Conservation (phyloP, 2,888 invertebrate genomes). For the Drosophila conformis region DNA sequence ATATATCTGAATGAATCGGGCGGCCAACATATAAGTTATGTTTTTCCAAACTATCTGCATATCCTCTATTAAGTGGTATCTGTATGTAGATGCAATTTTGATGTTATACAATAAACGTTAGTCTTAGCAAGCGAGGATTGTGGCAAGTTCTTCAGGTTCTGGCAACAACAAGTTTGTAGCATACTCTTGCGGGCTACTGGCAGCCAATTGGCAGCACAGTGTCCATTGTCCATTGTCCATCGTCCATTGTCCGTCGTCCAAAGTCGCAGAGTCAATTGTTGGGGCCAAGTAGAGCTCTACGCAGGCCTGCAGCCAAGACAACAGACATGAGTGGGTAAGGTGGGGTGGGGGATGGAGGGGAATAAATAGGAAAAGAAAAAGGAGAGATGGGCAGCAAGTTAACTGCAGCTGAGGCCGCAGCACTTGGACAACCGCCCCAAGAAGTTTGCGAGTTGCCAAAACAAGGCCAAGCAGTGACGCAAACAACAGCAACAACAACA, state of each 20-base stretch:
- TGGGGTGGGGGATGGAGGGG: not conserved
- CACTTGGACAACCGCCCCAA: constrained; percentile 27
- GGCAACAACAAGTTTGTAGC: constrained; percentile 60
- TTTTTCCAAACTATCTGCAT: not conserved
- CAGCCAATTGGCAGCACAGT: constrained; percentile 54
- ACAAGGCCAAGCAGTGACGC: constrained; percentile 66
- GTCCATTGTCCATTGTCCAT: constrained; percentile 22
- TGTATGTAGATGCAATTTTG: not conserved
- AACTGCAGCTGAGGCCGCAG: constrained; percentile 73
- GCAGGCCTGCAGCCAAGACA: constrained; percentile 52
- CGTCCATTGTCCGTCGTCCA: constrained; percentile 13
- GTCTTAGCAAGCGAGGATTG: constrained; percentile 23
- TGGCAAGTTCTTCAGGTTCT: constrained; percentile 15
- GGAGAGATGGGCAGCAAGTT: constrained; percentile 56
- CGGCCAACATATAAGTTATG: not conserved
- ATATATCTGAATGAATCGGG: not conserved
- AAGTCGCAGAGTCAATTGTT: constrained; percentile 40
- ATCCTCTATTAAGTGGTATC: not conserved
- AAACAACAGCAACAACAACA: constrained; percentile 32
- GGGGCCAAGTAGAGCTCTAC: constrained; percentile 33
- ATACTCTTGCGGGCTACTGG: constrained; percentile 65
- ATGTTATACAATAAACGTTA: not conserved
- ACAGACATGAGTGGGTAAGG: constrained; percentile 9
- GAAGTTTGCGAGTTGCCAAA: constrained; percentile 67
- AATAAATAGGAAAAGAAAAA: not conserved